A percentile compares a stretch with the other conserved stretches of the same genome.
Conservation (phyloP, 1,140 invertebrate species). For the Bombus confusus region DNA sequence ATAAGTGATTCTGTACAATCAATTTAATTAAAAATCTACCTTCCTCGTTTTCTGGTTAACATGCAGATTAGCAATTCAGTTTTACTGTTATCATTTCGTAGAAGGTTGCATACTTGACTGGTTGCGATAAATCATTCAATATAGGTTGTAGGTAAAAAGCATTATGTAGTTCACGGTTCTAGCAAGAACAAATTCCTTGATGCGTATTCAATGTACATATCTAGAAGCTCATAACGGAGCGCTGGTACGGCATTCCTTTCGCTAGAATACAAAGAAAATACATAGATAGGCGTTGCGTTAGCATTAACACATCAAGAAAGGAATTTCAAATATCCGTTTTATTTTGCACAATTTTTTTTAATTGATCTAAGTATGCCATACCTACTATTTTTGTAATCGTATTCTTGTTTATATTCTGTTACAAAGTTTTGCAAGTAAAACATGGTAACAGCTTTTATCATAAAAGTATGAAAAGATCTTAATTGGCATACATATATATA, state of each 20-base stretch:
- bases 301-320: constrained; percentile 11
- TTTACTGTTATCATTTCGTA: background rate
- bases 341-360: background rate
- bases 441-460: too few species aligned
- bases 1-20: background rate
- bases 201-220: constrained; percentile 9
- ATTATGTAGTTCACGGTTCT: constrained; percentile 2
- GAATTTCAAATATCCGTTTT: background rate
- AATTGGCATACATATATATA: too few species aligned
- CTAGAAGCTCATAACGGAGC: constrained; percentile 34
- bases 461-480: too few species aligned
- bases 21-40: background rate
- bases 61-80: too few species aligned
- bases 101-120: background rate
- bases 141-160: constrained; percentile 2
- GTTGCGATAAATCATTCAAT: background rate
- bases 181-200: constrained; percentile 29
- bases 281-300: background rate
- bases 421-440: background rate
- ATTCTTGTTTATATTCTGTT: background rate
- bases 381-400: background rate
- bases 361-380: background rate
- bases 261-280: constrained; percentile 23
- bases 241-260: constrained; percentile 22
- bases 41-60: background rate